Percentiles rank a stretch among this genome's conserved stretches.
Evolutionary conservation across 2,888 invertebrate genomes (phyloP).

Genomic region (Amphipyra tragopoginis): DNA sequence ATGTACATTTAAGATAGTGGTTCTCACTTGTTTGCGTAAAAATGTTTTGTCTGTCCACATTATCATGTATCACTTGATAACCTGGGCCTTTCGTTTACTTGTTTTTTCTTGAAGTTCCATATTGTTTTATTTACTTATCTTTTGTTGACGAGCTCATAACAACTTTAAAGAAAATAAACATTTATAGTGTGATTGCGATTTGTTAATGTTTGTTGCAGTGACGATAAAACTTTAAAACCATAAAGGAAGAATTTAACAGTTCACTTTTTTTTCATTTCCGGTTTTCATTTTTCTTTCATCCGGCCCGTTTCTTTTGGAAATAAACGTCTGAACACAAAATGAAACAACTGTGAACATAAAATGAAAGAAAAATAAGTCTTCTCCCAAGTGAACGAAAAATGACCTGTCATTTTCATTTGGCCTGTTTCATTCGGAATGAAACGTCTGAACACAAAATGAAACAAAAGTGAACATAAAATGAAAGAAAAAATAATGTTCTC

Average conservation of each 20-base stretch:
- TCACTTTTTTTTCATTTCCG: too few relatives aligned
- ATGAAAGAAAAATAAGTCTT: too few relatives aligned
- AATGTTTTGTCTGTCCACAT: slow-evolving; percentile 34
- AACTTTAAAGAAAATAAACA: slow-evolving; percentile 15
- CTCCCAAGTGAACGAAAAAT: neutral
- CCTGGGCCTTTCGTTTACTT: slow-evolving; percentile 21
- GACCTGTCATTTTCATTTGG: neutral
- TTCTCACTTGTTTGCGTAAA: slow-evolving; percentile 32
- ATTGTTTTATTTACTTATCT: slow-evolving; percentile 29
- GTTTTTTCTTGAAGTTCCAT: slow-evolving; percentile 9
- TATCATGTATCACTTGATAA: slow-evolving; percentile 35
- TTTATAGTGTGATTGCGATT: slow-evolving; percentile 8
- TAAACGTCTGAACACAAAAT: too few relatives aligned
- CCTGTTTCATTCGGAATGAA: too few relatives aligned
- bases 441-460: too few relatives aligned
- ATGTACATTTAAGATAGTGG: slow-evolving; percentile 20
- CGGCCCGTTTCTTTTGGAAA: too few relatives aligned
- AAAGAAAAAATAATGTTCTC: too few relatives aligned
- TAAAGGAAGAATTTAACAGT: too few relatives aligned
- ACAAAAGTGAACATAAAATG: too few relatives aligned
- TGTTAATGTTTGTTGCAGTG: slow-evolving; percentile 4
- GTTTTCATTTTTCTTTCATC: too few relatives aligned
- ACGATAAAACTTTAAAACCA: too few relatives aligned
- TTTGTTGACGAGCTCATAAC: slow-evolving; percentile 11
- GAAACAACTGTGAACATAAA: too few relatives aligned